Percentiles rank a stretch among this genome's conserved stretches.
Evolutionary conservation across 2,113 vertebrate species (phyloP).

Genomic region (Agelaius phoeniceus): DNA sequence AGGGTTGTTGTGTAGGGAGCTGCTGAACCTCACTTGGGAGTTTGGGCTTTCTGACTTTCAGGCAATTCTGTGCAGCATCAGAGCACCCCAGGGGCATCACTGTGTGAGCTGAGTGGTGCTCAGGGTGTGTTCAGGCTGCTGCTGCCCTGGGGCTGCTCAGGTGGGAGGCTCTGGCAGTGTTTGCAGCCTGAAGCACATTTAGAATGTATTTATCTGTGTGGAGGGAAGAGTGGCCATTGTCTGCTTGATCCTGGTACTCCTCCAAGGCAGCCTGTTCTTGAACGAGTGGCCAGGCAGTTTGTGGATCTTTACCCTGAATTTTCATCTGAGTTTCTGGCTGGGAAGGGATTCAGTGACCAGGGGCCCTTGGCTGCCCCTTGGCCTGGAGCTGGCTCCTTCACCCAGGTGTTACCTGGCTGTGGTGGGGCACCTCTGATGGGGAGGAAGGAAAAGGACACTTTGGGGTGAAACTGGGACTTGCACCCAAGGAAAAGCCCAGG

Average conservation of each 20-base stretch:
- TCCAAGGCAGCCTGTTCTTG: neutral
- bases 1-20: neutral
- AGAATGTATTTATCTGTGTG: neutral
- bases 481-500: neutral
- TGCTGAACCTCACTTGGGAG: neutral
- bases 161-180: neutral
- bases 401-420: neutral
- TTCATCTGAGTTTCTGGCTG: neutral
- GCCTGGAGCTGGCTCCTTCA: neutral
- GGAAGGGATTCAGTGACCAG: neutral
- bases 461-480: neutral
- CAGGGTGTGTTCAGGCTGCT: neutral
- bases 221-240: neutral
- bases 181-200: neutral
- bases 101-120: neutral
- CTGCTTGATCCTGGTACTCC: neutral
- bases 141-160: neutral
- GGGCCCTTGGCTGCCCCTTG: neutral
- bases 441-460: neutral
- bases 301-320: neutral
- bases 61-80: neutral
- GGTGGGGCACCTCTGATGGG: rapidly evolving
- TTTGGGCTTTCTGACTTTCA: neutral
- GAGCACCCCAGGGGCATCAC: rapidly evolving
- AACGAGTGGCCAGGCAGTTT: neutral